These are phyloP conservation scores for Atherinomorus stipes DNA, from an alignment of 2,113 vertebrate genomes.

Conservation along the genomic window DNA sequence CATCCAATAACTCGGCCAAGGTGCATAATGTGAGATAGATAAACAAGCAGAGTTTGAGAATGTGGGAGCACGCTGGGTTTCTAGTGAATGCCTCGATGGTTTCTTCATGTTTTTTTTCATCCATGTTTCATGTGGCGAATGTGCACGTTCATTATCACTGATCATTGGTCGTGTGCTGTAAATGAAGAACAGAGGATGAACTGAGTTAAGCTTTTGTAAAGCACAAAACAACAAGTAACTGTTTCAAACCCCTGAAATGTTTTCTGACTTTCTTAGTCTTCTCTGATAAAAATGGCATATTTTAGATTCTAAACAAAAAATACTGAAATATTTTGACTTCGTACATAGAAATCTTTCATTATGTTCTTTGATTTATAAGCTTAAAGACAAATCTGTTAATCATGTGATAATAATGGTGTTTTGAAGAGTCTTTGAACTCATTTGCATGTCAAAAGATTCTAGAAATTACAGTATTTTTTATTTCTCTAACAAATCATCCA, in stretches of 20 bases:
- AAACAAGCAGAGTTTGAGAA: slow-evolving; percentile 67
- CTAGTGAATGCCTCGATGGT: slow-evolving; percentile 45
- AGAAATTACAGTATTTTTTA: too few species aligned
- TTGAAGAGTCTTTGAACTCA: neutral
- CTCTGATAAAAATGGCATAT: too few species aligned
- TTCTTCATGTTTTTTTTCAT: slow-evolving; percentile 1
- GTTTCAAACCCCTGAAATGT: neutral
- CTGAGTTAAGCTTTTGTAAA: neutral
- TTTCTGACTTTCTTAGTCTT: neutral
- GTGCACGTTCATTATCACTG: slow-evolving; percentile 33
- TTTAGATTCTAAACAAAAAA: neutral
- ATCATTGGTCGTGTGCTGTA: slow-evolving; percentile 27
- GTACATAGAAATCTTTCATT: too few species aligned
- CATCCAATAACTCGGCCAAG: slow-evolving; percentile 56
- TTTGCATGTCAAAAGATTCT: neutral
- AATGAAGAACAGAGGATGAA: slow-evolving; percentile 13
- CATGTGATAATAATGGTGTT: too few species aligned
- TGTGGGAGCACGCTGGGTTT: slow-evolving; percentile 28
- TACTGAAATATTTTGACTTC: neutral
- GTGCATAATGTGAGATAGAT: slow-evolving; percentile 61
- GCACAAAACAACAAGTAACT: neutral
- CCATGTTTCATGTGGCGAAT: slow-evolving; percentile 13
- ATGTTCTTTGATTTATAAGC: too few species aligned
- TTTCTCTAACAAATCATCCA: too few species aligned
- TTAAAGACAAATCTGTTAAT: too few species aligned